These are phyloP conservation scores for Brachyptera putata DNA, from an alignment of 2,888 invertebrate genomes.

Conservation along the genomic window DNA sequence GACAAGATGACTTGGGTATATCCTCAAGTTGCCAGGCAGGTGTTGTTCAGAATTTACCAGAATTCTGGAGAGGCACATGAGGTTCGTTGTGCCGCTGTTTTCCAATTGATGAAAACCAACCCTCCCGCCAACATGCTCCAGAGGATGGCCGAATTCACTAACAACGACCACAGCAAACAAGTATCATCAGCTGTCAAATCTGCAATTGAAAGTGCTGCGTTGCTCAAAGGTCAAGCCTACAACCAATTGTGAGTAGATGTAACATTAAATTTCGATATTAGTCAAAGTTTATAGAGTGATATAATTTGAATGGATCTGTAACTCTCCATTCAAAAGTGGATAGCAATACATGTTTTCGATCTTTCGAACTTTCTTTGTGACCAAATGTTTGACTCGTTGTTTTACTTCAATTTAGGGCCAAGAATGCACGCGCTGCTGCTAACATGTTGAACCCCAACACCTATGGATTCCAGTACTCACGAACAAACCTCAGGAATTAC, in stretches of 20 bases:
- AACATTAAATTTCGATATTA: background rate
- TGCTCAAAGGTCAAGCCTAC: slow-evolving; percentile 46
- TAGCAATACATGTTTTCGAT: too few relatives aligned
- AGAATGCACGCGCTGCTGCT: slow-evolving; percentile 49
- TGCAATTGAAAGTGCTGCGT: slow-evolving; percentile 54
- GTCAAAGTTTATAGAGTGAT: background rate
- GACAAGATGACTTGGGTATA: slow-evolving; percentile 49
- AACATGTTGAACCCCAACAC: slow-evolving; percentile 46
- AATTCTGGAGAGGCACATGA: slow-evolving; percentile 62
- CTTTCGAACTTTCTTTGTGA: background rate
- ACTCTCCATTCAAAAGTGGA: background rate
- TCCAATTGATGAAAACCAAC: slow-evolving; percentile 54
- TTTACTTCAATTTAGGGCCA: slow-evolving; percentile 42
- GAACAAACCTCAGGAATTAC: slow-evolving; percentile 33
- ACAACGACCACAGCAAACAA: slow-evolving; percentile 57
- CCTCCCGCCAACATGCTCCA: slow-evolving; percentile 62
- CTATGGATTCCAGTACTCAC: slow-evolving; percentile 35
- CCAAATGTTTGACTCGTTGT: background rate
- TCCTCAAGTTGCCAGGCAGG: slow-evolving; percentile 53
- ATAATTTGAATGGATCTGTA: background rate
- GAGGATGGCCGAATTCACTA: slow-evolving; percentile 65
- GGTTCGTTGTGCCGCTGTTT: slow-evolving; percentile 61
- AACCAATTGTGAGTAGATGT: slow-evolving; percentile 49
- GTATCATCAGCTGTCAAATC: slow-evolving; percentile 64
- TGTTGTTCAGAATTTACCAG: slow-evolving; percentile 61